Evolutionary conservation across 2,113 vertebrate genomes (phyloP), one percentile per base, ranked within the genome.

Genomic region (Prolemur simus): DNA sequence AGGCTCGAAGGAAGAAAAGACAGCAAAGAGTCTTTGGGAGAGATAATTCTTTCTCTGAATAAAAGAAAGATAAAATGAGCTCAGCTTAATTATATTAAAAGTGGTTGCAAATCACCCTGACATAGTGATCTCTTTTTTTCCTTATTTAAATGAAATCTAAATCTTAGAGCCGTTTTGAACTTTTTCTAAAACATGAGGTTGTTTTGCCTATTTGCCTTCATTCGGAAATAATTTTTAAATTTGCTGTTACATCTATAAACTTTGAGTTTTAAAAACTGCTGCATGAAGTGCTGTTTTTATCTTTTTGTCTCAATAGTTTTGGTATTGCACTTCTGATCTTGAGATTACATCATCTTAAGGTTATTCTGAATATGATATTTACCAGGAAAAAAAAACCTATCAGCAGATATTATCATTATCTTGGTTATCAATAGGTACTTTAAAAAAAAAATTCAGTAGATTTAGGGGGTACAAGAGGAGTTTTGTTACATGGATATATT

Each of bases 171-270:
- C 90, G 87, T 96, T 98, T 97, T 97, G 86, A 98, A 96, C 76
- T 8, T 91, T 98, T 97, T 90, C 87, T 85, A 76, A 86, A 95
- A 2, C 86, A 82, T 97, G 98, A 95, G 91, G 96, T 98, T 96
- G 96, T 98, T 98, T 99, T 98, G 94, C 81, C 93, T 95, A 97
- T 97, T 97, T 37, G 94, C 82, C 97, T 92, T 90, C n/a, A 90
- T 47, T 85, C 25, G 32, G 64, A 94, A 69, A 71, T 87, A 83
- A 89, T 66, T 89, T 66, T 80, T 80, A 23, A 81, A 86, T 85
- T 87, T 96, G 20, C n/a, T 82, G 4, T 86, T 83, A 85, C 20
- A 37, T 93, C n/a, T 68, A 13, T 94, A 92, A 95, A 94, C 82
- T 66, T 60, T 78, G 10, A 94, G 54, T 74, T 91, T 91, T 12